Conservation (phyloP, 2,113 vertebrate genomes). For the Asarcornis scutulata region DNA sequence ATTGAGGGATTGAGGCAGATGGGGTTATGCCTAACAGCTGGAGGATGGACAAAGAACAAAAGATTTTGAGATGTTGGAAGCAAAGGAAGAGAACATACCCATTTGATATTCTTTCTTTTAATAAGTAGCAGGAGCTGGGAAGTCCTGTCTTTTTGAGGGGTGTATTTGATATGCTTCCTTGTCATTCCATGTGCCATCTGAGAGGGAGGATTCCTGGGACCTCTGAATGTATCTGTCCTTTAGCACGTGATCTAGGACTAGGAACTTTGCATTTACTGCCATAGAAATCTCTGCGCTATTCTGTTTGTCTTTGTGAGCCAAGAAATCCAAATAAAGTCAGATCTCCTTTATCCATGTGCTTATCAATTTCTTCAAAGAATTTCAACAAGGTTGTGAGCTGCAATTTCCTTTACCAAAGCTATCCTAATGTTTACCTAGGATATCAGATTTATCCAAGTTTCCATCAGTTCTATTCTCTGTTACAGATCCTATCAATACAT, state of each 20-base stretch:
- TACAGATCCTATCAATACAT: background rate
- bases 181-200: background rate
- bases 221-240: background rate
- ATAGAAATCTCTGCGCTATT: background rate
- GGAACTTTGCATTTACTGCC: background rate
- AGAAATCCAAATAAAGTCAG: background rate
- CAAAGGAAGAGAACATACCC: background rate
- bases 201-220: background rate
- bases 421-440: background rate
- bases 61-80: background rate
- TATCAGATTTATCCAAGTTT: background rate
- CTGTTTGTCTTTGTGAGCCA: background rate
- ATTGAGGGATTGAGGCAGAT: background rate
- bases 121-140: background rate
- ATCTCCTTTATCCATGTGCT: background rate
- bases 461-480: background rate
- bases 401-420: background rate
- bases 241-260: background rate
- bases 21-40: background rate
- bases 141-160: background rate
- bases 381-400: background rate
- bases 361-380: background rate
- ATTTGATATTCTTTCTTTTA: background rate
- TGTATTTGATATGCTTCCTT: background rate
- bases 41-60: background rate